Evolutionary conservation across 2,888 invertebrate species (phyloP), one percentile per base, ranked within the genome.

Genomic region (Philereme vetulata): DNA sequence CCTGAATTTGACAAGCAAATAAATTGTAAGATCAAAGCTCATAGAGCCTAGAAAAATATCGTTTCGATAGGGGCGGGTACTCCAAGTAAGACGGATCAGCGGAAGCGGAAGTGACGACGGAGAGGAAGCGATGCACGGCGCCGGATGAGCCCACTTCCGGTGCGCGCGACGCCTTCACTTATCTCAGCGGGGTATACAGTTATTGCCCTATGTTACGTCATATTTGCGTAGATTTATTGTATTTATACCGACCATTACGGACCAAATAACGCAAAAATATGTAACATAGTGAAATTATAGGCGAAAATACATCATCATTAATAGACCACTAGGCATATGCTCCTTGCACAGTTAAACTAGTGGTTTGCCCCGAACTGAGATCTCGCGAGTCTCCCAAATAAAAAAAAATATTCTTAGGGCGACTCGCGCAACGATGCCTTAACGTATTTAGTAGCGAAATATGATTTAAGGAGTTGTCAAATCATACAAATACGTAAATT

Each of bases 1-100:
- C 88, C 92, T 90, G 90, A 80, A 80, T 83, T 87, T 90, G 91
- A 91, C 90, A 91, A 85, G 79, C 82, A 86, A 88, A 91, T 91
- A 91, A 90, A 91, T 92, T 81, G 86, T 79, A 67, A 82, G 83
- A 86, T 89, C 86, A 87, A 85, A 86, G 85, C 79, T 80, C 74
- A 66, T 65, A 75, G 72, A 81, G 72, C 80, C 80, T 77, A 76
- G 84, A 82, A 86, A 87, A 88, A 86, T 85, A 85, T 82, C 74
- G 75, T 75, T 71, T 72, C 71, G 70, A 71, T 71, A 76, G 82
- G 77, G 86, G 85, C 81, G 82, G 82, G 68, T 69, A 76, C 70
- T 72, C 68, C 75, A 73, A 70, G 77, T 77, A 77, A 80, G 79
- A 80, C 76, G 80, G 80, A 82, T 79, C 78, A 86, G 67, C 88